Conservation (phyloP, 2,797 vertebrate species). For the Tenualosa thibaudeaui region DNA sequence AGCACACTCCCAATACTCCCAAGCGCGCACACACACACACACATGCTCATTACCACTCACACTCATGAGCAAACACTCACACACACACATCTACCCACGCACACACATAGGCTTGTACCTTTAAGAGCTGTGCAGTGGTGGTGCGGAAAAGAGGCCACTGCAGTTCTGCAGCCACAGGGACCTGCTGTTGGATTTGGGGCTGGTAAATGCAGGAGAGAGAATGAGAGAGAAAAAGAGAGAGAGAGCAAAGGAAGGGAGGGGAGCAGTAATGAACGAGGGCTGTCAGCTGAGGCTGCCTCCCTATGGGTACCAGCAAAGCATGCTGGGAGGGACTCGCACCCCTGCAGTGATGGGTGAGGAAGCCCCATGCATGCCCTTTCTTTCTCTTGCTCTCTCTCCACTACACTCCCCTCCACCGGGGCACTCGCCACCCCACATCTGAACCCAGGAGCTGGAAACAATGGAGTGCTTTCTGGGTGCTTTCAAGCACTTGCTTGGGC, state of each 20-base stretch:
- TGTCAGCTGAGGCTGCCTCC: slow-evolving; percentile 58
- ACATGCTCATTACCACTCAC: not conserved
- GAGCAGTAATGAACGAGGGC: slow-evolving; percentile 57
- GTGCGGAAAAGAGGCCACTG: slow-evolving; percentile 70
- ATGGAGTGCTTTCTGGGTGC: slow-evolving; percentile 48
- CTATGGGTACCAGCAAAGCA: slow-evolving; percentile 66
- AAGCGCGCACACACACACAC: no score
- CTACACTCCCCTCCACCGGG: not conserved
- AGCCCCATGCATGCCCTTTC: slow-evolving; percentile 53
- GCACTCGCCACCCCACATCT: slow-evolving; percentile 29
- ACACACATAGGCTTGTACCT: slow-evolving; percentile 45
- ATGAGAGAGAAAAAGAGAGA: not conserved
- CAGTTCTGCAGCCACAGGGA: slow-evolving; percentile 59
- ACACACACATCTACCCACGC: slow-evolving; percentile 5
- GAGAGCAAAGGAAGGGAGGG: not conserved
- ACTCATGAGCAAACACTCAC: slow-evolving; percentile 30
- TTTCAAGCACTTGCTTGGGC: slow-evolving; percentile 31
- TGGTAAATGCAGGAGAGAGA: slow-evolving; percentile 28
- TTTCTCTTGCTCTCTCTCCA: not conserved
- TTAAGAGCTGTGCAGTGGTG: slow-evolving; percentile 59
- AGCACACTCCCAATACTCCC: not conserved
- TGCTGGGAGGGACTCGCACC: slow-evolving; percentile 63
- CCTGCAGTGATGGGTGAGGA: slow-evolving; percentile 60
- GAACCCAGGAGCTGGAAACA: slow-evolving; percentile 45
- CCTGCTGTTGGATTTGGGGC: slow-evolving; percentile 57